Base-by-base conservation (phyloP, 2,113 vertebrate genomes). In the Coturnix japonica region DNA sequence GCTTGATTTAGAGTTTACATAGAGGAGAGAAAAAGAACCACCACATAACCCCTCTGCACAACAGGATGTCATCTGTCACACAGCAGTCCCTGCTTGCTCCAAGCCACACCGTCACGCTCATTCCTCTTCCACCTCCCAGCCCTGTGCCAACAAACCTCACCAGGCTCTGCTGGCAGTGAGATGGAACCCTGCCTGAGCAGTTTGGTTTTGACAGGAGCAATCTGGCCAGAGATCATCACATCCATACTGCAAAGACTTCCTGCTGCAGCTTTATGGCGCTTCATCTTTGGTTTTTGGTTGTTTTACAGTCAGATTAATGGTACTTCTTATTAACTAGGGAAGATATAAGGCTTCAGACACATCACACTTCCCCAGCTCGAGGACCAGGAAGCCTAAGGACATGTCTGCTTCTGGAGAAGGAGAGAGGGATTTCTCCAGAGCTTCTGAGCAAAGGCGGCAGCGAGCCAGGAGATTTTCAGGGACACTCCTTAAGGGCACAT, bases 321-420 rank as follows among this genome's bases (percentile, higher is more conserved):
- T 47, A 44, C 66, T 2, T 70, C 94, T 89, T 91, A 89, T 3
- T 33, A 47, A 7, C 59, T 28, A 37, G 28, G 66, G 53, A 73
- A 33, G 63, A 51, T 25, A 84, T 26, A 72, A 25, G 35, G 76
- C 51, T 69, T 13, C 57, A 26, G 57, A 90, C 21, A 54, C 66
- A 64, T 63, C 73, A 11, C 9, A n/a, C 39, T 49, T 16, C 66
- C 33, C 37, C 39, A 44, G 25, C 10, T 43, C 3, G 1, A n/a
- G 26, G 30, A 63, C 12, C 31, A 2, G 73, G 39, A 57, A 61
- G 44, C 16, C 69, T 17, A 6, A 9, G 15, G n/a, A 21, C 22
- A 19, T 6, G 15, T 12, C 0, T 67, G 35, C 11, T 84, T 5
- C 0, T 20, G 3, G 6, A 28, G 11, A 21, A 33, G 7, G 18